These are phyloP conservation scores for Psophia crepitans DNA, from an alignment of 2,113 vertebrate genomes.

Conservation along the genomic window DNA sequence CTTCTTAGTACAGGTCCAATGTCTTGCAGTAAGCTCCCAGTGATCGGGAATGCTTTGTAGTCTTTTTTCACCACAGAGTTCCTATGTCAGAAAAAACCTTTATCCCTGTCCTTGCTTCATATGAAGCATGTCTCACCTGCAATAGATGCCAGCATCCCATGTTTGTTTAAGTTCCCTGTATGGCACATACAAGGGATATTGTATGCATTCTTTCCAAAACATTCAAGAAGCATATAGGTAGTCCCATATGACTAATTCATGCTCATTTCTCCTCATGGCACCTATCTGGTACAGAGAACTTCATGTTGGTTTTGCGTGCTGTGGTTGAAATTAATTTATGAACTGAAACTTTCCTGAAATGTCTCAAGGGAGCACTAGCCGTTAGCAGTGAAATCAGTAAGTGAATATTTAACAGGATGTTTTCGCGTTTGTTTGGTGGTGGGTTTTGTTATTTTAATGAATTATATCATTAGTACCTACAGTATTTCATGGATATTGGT, in stretches of 20 bases:
- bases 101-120: neutral
- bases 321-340: neutral
- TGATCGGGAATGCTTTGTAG: neutral
- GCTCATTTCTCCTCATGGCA: neutral
- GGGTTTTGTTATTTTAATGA: neutral
- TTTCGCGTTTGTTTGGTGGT: neutral
- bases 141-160: neutral
- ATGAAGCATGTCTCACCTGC: neutral
- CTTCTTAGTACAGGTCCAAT: neutral
- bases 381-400: neutral
- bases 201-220: neutral
- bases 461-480: neutral
- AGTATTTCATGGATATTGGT: neutral
- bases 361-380: neutral
- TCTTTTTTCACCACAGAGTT: neutral
- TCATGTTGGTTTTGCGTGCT: neutral
- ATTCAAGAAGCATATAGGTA: neutral
- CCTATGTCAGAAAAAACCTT: neutral
- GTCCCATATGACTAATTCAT: neutral
- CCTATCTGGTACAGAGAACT: neutral
- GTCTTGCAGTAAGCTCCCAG: neutral
- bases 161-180: neutral
- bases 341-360: neutral
- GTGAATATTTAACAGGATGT: neutral
- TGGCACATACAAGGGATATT: neutral